Base-by-base conservation (phyloP, 2,888 invertebrate species). In the Mesorhabditis sp. region DNA sequence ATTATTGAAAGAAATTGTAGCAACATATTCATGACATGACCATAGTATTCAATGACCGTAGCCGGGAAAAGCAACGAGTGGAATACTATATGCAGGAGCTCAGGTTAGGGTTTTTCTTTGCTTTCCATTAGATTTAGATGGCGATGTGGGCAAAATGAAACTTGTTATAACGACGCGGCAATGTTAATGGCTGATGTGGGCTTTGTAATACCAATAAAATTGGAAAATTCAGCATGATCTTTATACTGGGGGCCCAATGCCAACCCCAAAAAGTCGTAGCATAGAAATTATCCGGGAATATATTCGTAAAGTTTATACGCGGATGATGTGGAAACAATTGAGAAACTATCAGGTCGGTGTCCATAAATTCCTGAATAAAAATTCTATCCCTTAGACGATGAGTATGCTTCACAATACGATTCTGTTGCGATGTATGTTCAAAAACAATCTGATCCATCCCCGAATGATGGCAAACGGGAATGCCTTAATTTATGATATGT, bases 291-390 rank as follows among this genome's bases (percentile, higher is more conserved):
- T 10, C 58, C 58, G n/a, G n/a, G 58, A 10, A 13, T 50, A 50
- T 50, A 50, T 50, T 13, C 58, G 58, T 13, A 50, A n/a, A 13
- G 58, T 50, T 50, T 50, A 50, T n/a, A 50, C 7, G 7, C 7
- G 58, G n/a, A 50, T 50, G 58, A 50, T 50, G 58, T 50, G 58
- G 58, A 50, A 50, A 50, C 10, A 50, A 50, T 50, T 50, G 58
- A 10, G 58, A 50, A 50, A 10, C 7, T 50, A 50, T 50, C 58
- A 50, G n/a, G 58, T 28, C 28, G 28, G 28, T 28, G 28, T 28
- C 2, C 1, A 28, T 28, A 28, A 28, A 28, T 28, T 28, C 2
- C 28, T 28, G 2, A 28, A 28, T 28, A 2, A 2, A 2, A 28
- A 28, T 28, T 28, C 2, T 1, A 50, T 50, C 2, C 7, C n/a